These are phyloP conservation scores for Drosophila malerkotliana DNA, from an alignment of 1,140 invertebrate species.

Conservation along the genomic window DNA sequence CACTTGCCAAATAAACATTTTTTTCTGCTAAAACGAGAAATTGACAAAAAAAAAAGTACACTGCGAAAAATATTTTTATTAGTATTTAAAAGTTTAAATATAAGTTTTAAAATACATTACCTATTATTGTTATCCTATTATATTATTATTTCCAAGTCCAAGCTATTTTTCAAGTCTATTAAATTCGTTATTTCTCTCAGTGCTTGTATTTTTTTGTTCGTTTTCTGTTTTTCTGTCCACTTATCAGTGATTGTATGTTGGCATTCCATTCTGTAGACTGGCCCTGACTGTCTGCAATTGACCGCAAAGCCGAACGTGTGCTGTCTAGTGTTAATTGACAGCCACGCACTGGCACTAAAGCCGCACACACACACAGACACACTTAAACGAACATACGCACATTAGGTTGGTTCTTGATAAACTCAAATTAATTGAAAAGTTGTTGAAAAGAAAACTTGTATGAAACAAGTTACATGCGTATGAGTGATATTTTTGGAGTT, in stretches of 20 bases:
- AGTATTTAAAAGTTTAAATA: no score
- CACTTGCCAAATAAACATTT: constrained; percentile 30
- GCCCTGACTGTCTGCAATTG: constrained; percentile 53
- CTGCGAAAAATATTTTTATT: constrained; percentile 1
- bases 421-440: neutral
- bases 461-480: neutral
- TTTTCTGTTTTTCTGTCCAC: constrained; percentile 20
- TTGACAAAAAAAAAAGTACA: constrained; percentile 13
- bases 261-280: constrained; percentile 40
- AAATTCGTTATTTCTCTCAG: neutral
- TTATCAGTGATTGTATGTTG: constrained; percentile 30
- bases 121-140: no score
- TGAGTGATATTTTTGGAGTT: neutral
- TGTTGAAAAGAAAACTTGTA: neutral
- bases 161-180: neutral
- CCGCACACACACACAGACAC: neutral
- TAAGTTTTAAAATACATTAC: no score
- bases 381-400: constrained; percentile 13
- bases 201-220: constrained; percentile 8
- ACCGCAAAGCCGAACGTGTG: constrained; percentile 48
- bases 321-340: constrained; percentile 52
- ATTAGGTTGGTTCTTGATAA: constrained; percentile 8
- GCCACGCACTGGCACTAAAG: constrained; percentile 24
- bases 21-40: neutral
- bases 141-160: no score